Base-by-base conservation (phyloP, 2,797 vertebrate genomes). In the Parauchenoglanis ngamensis region DNA sequence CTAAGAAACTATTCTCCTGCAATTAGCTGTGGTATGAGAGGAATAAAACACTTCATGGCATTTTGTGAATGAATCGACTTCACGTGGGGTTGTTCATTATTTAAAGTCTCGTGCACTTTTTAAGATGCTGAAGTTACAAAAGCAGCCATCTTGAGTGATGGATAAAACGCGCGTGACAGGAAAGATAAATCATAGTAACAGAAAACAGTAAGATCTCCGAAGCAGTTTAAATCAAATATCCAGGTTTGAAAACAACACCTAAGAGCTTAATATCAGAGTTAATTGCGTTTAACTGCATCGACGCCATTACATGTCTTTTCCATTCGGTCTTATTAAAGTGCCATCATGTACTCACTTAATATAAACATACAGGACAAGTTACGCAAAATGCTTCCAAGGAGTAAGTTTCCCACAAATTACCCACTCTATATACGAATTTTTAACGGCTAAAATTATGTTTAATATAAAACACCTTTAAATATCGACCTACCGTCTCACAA, bases 401-500 rank as follows among this genome's bases (percentile, higher is more conserved):
- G 0, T 17, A 15, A 0, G 11, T 8, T 44, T 25, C 31, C 15
- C 46, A 17, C 12, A 17, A 15, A 17, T 44, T 7, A 7, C 7
- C 15, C 13, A 2, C 19, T 44, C 2, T 10, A 31, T 1, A 3
- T 21, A 21, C 70, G 2, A 2, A 0, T 73, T 10, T 21, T 70
- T n/a, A 3, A 44, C 1, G 31, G 61, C 2, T 4, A 4, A 49
- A 49, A 10, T 49, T 40, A 40, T 40, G 40, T 40, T 40, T 40
- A 40, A 40, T 40, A 40, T 1, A 40, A 40, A 40, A 40, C 3
- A 4, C 40, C 40, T 40, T 1, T 59, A 0, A 63, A 0, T 35
- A 52, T 7, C 0, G n/a, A 63, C 93, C 91, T 91, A 96, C 96
- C 94, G 93, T 63, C 63, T 77, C 57, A 82, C 79, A 1, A n/a